Evolutionary conservation across 2,888 invertebrate species (phyloP), one percentile per base, ranked within the genome.

Genomic region (Boloria euphrosyne): DNA sequence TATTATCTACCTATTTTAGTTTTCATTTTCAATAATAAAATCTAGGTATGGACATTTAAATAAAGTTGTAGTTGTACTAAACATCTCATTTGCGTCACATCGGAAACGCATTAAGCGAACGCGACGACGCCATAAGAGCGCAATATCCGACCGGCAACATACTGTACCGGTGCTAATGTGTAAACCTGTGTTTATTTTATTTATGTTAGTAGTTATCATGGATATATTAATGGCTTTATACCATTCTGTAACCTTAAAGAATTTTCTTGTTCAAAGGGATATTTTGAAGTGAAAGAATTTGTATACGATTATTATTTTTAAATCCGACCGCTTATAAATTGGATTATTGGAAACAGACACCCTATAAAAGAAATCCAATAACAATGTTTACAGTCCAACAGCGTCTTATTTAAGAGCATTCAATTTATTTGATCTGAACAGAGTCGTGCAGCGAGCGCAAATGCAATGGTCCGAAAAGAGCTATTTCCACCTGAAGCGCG

Each of bases 71-170:
- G 60, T 68, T 64, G 78, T 76, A 84, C 83, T 86, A 80, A 87
- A 86, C 86, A 84, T 84, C 78, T 82, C 86, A 88, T 88, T 89
- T 88, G 83, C 85, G 84, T 83, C 89, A 87, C 88, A 88, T 90
- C 86, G 91, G 91, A 90, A 90, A 89, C 86, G 80, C 86, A 89
- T 89, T 88, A 86, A 83, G 81, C 81, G 80, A 80, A 77, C 81
- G 69, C 82, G 84, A 83, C 84, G 82, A 83, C 79, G 84, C 80
- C 80, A 78, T 81, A 81, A 84, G 84, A 87, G 85, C 83, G 84
- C 87, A 90, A 90, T 90, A 89, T 91, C 90, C 90, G 89, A 85
- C 82, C 81, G 80, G 77, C 75, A 75, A 72, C 62, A 61, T 62
- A 65, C 64, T 57, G 51, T 67, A 66, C 69, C 58, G 65, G 64